Base-by-base conservation (phyloP, 2,797 vertebrate species). In the Cyclura pinguis region DNA sequence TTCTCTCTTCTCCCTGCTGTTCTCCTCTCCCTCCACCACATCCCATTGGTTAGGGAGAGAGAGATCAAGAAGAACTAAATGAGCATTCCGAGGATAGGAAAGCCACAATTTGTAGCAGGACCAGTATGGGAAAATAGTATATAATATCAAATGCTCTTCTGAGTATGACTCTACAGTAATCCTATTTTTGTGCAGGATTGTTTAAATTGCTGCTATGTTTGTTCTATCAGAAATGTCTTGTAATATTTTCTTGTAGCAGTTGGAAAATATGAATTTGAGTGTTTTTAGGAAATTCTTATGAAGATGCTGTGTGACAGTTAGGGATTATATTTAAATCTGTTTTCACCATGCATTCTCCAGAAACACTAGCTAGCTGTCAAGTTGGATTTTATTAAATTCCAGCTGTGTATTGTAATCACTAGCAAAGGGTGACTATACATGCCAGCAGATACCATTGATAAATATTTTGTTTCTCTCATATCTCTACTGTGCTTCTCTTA, bases 371-470 rank as follows among this genome's bases (percentile, higher is more conserved):
- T 89, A 72, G 64, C 80, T 50, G 90, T 95, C 90, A 84, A 80
- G 86, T 92, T 95, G 92, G 88, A 94, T 81, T 93, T 93, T 93
- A 83, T 93, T 94, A 93, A 95, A n/a, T 94, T n/a, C 1, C 38
- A 92, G 52, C 87, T 81, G 88, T 90, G 77, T 94, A 92, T 92
- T 91, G 92, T 89, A 92, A 92, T 93, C 87, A 93, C 87, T 88
- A 93, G 50, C 77, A 88, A 47, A 91, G 50, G 93, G 91, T 92
- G 93, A 92, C 84, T 91, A 62, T 93, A 87, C 88, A 59, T 90
- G 92, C 84, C 91, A 32, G 52, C 69, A 29, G 32, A 88, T 85
- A 72, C 91, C 91, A 91, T 93, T 95, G 84, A 52, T 81, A 92
- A 77, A 91, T 94, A 91, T 93, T 0, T 0, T 88, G 91, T 9